Evolutionary conservation across 2,113 vertebrate genomes (phyloP).

Genomic region (Donacobius atricapilla): DNA sequence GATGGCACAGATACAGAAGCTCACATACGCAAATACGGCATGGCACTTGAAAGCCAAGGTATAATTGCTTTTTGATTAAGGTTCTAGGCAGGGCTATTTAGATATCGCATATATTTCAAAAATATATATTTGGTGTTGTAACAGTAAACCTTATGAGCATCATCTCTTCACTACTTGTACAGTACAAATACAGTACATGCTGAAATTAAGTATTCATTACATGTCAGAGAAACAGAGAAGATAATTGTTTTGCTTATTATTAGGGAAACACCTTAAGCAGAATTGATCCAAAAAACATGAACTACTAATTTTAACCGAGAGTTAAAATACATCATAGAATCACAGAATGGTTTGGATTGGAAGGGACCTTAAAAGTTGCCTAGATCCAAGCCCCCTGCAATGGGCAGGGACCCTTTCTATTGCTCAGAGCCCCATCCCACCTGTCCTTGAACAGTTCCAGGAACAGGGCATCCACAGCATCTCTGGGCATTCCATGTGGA

Average conservation of each 20-base stretch:
- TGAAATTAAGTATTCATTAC: neutral
- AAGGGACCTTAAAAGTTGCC: neutral
- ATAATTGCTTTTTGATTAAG: neutral
- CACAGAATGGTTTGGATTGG: neutral
- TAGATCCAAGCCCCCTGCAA: neutral
- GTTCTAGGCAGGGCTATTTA: neutral
- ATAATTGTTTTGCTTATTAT: neutral
- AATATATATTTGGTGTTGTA: neutral
- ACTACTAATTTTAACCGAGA: neutral
- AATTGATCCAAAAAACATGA: neutral
- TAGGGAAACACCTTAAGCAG: neutral
- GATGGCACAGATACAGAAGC: neutral
- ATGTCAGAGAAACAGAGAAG: neutral
- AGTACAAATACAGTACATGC: neutral
- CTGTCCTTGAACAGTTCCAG: neutral
- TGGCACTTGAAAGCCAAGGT: neutral
- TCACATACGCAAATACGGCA: rapidly evolving
- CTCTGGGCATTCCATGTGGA: neutral
- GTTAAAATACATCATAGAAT: neutral
- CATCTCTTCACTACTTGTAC: neutral
- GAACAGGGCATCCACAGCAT: neutral
- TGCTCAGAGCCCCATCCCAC: neutral
- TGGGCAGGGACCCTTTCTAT: neutral
- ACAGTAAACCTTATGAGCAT: neutral
- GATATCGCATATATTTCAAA: neutral